These are phyloP conservation scores for Sebastes elongatus DNA, from an alignment of 2,797 vertebrate genomes.

Conservation along the genomic window DNA sequence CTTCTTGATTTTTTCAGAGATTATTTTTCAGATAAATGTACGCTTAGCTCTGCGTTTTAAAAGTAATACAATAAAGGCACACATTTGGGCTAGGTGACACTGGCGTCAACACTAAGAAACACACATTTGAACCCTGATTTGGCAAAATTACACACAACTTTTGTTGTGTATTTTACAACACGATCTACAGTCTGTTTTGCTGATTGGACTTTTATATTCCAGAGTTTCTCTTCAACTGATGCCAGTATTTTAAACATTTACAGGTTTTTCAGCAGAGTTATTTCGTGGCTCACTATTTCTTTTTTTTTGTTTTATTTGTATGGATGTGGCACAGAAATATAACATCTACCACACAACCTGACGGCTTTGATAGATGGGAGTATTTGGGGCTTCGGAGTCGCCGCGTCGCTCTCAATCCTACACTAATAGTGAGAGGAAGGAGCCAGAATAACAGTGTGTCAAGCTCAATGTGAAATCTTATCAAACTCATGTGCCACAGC, in stretches of 20 bases:
- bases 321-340: constrained; percentile 1
- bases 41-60: not conserved
- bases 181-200: not conserved
- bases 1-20: not conserved
- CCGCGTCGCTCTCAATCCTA: not conserved
- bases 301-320: not conserved
- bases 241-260: not conserved
- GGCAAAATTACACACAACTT: not conserved
- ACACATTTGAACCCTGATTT: not conserved
- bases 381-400: not conserved
- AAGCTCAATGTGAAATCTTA: not conserved
- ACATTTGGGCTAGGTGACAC: not conserved
- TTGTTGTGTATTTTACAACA: not conserved
- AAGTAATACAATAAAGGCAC: not conserved
- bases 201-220: not conserved
- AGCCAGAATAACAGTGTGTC: not conserved
- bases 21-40: not conserved
- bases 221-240: not conserved
- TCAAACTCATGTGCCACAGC: constrained; percentile 23
- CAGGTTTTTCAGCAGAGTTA: not conserved
- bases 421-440: not conserved
- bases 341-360: not conserved
- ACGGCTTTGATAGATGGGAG: not conserved
- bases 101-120: not conserved
- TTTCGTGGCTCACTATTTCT: not conserved